These are phyloP conservation scores for Eupsilia transversa DNA, from an alignment of 2,888 invertebrate species.

Conservation along the genomic window DNA sequence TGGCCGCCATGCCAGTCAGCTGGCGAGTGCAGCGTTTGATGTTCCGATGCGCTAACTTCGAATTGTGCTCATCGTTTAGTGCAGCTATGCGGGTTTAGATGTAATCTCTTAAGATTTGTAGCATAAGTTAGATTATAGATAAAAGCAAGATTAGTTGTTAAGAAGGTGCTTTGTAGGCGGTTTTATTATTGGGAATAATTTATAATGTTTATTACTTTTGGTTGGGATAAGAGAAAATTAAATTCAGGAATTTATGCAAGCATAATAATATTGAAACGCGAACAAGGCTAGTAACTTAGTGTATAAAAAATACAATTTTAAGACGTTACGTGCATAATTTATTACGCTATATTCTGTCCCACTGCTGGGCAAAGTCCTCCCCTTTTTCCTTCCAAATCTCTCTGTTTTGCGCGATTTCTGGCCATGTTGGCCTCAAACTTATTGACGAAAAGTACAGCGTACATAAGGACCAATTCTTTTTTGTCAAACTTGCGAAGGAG, in stretches of 20 bases:
- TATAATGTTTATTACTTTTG: constrained; percentile 12
- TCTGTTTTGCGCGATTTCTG: too few species aligned
- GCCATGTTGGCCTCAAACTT: too few species aligned
- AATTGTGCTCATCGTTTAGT: constrained; percentile 53
- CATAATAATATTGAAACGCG: neutral
- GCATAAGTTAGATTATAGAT: constrained; percentile 29
- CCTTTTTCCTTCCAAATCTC: too few species aligned
- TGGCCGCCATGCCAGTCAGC: constrained; percentile 76
- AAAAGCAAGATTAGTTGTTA: constrained; percentile 14
- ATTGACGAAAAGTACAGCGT: neutral
- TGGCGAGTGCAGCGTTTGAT: constrained; percentile 69
- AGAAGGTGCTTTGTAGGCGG: constrained; percentile 29
- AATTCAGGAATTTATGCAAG: neutral
- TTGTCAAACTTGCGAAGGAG: neutral
- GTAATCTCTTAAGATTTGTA: constrained; percentile 49
- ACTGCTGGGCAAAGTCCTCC: too few species aligned
- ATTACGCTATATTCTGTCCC: too few species aligned
- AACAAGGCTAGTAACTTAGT: neutral
- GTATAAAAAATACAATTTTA: neutral
- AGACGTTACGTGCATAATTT: neutral
- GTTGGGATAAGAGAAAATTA: neutral
- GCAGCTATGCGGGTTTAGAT: constrained; percentile 49
- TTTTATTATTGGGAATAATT: constrained; percentile 17
- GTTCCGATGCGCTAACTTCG: constrained; percentile 54
- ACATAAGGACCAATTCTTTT: neutral